Evolutionary conservation across 2,888 invertebrate species (phyloP).

Genomic region (Rhagophthalmus giganteus): DNA sequence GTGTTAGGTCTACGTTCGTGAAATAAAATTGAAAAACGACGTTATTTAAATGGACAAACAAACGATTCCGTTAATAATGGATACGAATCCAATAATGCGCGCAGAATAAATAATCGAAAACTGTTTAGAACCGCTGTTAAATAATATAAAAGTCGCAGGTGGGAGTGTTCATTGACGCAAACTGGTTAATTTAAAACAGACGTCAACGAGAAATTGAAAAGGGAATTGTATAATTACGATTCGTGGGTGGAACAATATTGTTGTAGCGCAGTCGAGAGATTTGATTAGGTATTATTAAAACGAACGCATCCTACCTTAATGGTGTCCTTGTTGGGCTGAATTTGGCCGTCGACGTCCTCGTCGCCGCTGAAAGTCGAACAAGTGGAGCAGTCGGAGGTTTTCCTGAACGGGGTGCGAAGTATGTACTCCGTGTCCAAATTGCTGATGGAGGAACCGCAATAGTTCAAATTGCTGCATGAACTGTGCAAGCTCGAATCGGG

Average conservation of each 20-base stretch:
- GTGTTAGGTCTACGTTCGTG: too few species aligned
- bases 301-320: conserved; percentile 17
- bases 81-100: too few species aligned
- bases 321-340: conserved; percentile 44
- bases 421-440: conserved; percentile 59
- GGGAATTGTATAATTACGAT: conserved; percentile 22
- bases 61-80: too few species aligned
- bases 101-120: too few species aligned
- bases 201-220: conserved; percentile 34
- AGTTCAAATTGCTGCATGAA: conserved; percentile 63
- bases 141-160: conserved; percentile 29
- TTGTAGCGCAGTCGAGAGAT: conserved; percentile 3
- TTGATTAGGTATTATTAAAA: conserved; percentile 4
- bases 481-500: conserved; percentile 63
- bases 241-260: conserved; percentile 25
- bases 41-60: too few species aligned
- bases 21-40: too few species aligned
- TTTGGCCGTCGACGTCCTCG: conserved; percentile 62
- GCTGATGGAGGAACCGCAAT: conserved; percentile 62
- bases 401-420: conserved; percentile 64
- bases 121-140: conserved; percentile 13
- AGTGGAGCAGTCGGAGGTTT: conserved; percentile 74
- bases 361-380: conserved; percentile 75
- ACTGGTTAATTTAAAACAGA: conserved; percentile 40
- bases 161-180: conserved; percentile 42